Evolutionary conservation across 2,113 vertebrate species (phyloP).

Genomic region (Tragelaphus buxtoni): DNA sequence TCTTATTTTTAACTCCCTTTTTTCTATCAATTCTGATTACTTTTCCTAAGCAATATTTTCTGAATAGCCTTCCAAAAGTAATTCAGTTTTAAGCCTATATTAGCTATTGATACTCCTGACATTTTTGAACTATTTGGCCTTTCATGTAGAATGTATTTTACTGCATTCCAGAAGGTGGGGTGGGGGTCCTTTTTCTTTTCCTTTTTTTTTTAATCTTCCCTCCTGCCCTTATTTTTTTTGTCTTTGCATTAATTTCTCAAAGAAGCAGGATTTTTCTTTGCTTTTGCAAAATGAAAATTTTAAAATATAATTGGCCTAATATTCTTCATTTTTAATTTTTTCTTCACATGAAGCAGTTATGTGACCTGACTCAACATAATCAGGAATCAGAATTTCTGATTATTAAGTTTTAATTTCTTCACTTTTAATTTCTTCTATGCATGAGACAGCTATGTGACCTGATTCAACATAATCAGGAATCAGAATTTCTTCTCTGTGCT

Average conservation of each 20-base stretch:
- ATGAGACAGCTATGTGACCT: background rate
- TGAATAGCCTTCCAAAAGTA: background rate
- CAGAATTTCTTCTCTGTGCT: background rate
- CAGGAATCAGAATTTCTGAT: constrained; percentile 8
- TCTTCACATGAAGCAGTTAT: background rate
- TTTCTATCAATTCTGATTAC: background rate
- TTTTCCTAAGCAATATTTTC: constrained; percentile 21
- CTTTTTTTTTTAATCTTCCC: background rate
- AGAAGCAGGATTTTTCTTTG: background rate
- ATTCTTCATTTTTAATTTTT: background rate
- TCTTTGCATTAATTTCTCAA: background rate
- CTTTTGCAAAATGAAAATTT: background rate
- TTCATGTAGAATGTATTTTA: background rate
- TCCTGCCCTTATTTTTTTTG: background rate
- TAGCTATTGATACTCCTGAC: background rate
- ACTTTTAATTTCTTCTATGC: background rate
- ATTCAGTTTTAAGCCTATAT: background rate
- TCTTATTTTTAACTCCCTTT: background rate
- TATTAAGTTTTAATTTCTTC: background rate
- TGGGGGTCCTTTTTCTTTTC: background rate
- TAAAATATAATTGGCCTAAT: background rate
- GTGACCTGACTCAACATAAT: background rate
- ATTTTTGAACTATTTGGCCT: constrained; percentile 2
- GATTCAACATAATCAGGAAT: background rate
- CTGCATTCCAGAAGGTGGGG: background rate